Base-by-base conservation (phyloP, 23 tunicate species). In the Halocynthia aurantium region DNA sequence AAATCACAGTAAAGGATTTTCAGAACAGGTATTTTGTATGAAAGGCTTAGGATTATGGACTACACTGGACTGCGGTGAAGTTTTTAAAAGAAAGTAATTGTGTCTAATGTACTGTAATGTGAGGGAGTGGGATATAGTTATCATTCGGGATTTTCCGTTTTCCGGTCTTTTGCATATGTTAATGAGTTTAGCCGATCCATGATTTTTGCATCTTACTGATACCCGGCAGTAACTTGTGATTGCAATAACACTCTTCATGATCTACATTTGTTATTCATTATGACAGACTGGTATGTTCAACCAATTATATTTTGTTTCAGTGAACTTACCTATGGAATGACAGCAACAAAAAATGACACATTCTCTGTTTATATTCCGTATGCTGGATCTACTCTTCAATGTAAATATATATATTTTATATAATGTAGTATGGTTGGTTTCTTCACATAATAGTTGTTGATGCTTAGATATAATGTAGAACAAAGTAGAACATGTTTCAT, bases 361-460 rank as follows among this genome's bases (percentile, higher is more conserved):
- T 89, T 89, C 49, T 84, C 73, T 13, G 61, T 89, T 9, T 78
- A 81, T 10, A 76, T 89, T 21, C 96, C 96, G 10, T 84, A 77
- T 69, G 96, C 88, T 68, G 96, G 96, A 17, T 82, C 81, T 15
- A 83, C 81, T 21, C 31, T 89, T 10, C 77, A 87, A 54, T 84
- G 93, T 87, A 82, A 70, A 84, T 83, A 17, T 21, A 17, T 62
- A 10, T 15, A 8, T n/a, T 18, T 20, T 11, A 72, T 0, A 13
- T 10, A 19, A 19, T 51, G 17, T 12, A 50, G 10, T 19, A 76
- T 20, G 22, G 5, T 55, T 18, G 17, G n/a, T 11, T 55, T 55
- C 12, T 10, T 51, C 2, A 15, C 5, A 11, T 17, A 58, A 1
- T 58, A 15, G 17, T 1, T 58, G 63, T n/a, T 13, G 63, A 58